These are phyloP conservation scores for Bombus vancouverensis DNA, from an alignment of 1,140 invertebrate species.

Conservation along the genomic window DNA sequence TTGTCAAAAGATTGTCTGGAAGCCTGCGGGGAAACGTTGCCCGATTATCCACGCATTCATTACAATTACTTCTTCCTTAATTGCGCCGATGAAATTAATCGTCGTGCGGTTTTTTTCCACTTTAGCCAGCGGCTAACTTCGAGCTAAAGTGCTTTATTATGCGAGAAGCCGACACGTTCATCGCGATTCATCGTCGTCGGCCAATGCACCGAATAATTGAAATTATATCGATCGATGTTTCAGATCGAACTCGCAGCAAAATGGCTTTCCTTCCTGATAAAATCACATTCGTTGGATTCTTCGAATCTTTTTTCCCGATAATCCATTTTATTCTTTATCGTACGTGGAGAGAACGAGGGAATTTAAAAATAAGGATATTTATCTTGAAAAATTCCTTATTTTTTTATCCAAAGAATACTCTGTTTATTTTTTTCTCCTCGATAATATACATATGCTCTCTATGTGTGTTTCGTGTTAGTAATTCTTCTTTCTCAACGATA, in stretches of 20 bases:
- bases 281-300: background rate
- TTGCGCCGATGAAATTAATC: constrained; percentile 67
- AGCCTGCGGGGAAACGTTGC: constrained; percentile 7
- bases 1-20: constrained; percentile 43
- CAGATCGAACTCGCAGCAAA: background rate
- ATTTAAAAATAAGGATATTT: no score
- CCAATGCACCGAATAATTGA: constrained; percentile 24
- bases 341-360: no score
- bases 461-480: no score
- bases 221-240: constrained; percentile 8
- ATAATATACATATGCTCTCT: no score
- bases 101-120: constrained; percentile 20
- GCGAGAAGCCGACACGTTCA: background rate
- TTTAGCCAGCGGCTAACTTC: background rate
- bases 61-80: constrained; percentile 64
- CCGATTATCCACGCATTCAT: constrained; percentile 52
- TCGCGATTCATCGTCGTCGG: background rate
- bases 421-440: no score
- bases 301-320: no score
- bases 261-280: background rate
- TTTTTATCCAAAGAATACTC: no score
- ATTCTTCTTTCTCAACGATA: no score
- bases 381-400: no score
- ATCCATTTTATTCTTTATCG: background rate
- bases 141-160: constrained; percentile 18